Percentiles rank a stretch among this genome's conserved stretches.
Evolutionary conservation across 2,888 invertebrate genomes (phyloP).

Genomic region (Glyphotaelius pellucidus): DNA sequence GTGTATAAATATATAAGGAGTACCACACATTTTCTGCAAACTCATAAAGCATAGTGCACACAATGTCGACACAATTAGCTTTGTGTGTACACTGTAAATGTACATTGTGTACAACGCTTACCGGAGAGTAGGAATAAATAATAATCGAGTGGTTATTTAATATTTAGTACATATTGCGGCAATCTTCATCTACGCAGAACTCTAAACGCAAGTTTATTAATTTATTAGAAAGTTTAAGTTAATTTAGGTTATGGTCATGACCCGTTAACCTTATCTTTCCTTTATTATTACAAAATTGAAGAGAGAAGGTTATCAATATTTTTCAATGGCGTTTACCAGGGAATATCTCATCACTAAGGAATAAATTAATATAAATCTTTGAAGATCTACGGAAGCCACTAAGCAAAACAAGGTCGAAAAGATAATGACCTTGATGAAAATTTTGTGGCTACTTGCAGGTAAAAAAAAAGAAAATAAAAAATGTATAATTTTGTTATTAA

Average conservation of each 20-base stretch:
- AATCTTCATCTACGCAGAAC: background rate
- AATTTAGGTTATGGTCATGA: constrained; percentile 35
- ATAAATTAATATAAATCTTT: background rate
- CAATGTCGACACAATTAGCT: background rate
- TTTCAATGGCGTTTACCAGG: background rate
- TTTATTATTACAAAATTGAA: background rate
- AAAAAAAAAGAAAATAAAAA: background rate
- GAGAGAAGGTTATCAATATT: constrained; percentile 22
- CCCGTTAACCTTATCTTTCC: constrained; percentile 9
- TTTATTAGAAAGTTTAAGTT: constrained; percentile 27
- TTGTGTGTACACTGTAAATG: background rate
- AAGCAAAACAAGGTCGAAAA: background rate
- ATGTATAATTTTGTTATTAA: background rate
- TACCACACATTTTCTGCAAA: background rate
- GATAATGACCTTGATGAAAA: background rate
- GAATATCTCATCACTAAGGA: background rate
- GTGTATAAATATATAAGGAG: background rate
- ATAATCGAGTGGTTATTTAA: background rate
- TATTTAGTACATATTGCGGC: constrained; percentile 20
- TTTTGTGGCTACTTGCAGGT: background rate
- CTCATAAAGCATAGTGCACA: background rate
- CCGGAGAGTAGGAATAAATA: background rate
- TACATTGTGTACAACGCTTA: background rate
- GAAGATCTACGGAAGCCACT: background rate
- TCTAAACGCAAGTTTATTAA: background rate